Conservation (phyloP, 2,888 invertebrate species). For the Tetheella fluctuosa region DNA sequence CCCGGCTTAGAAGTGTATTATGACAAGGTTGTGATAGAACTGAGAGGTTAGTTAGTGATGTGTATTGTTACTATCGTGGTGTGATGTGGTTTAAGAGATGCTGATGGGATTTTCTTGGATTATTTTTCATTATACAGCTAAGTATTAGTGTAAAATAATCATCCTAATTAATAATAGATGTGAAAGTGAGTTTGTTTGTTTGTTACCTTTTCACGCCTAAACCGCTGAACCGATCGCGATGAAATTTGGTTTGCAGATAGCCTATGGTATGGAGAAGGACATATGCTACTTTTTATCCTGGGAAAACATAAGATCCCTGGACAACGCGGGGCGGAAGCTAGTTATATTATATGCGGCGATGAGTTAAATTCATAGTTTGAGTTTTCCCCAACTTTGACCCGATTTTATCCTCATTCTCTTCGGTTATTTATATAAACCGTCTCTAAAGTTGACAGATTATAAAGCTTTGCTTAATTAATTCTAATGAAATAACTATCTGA, state of each 20-base stretch:
- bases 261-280: too few species aligned
- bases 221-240: too few species aligned
- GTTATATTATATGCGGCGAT: neutral
- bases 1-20: constrained; percentile 83
- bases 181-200: too few species aligned
- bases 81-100: constrained; percentile 14
- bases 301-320: too few species aligned
- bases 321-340: too few species aligned
- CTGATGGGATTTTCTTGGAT: neutral
- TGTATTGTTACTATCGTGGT: constrained; percentile 26
- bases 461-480: neutral
- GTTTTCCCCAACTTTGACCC: neutral
- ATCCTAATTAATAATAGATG: too few species aligned
- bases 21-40: constrained; percentile 83
- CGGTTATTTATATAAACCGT: neutral
- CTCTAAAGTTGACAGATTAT: neutral
- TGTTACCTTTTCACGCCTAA: too few species aligned
- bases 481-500: constrained; percentile 5
- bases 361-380: neutral
- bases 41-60: constrained; percentile 78
- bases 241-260: too few species aligned
- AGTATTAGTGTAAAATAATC: neutral
- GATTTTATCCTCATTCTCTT: constrained; percentile 3
- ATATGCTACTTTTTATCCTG: too few species aligned
- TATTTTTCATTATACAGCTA: neutral